These are phyloP conservation scores for Mustela nigripes DNA, from an alignment of 2,113 vertebrate species.

Conservation along the genomic window DNA sequence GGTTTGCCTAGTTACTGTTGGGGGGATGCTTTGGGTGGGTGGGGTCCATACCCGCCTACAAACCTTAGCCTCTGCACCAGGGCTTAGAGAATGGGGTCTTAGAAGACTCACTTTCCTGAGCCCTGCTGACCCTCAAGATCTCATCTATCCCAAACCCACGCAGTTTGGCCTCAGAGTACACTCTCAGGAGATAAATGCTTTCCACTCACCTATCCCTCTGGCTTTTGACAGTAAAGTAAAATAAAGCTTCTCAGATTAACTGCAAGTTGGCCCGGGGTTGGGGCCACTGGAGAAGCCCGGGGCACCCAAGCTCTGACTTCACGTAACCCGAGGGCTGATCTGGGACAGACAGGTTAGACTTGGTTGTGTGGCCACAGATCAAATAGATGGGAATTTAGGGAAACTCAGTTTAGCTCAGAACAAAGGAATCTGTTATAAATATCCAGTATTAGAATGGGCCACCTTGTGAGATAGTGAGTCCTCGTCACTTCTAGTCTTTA, in stretches of 20 bases:
- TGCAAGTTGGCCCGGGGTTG: background rate
- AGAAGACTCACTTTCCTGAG: background rate
- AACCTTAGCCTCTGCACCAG: too few relatives aligned
- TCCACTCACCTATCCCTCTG: background rate
- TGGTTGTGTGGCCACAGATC: background rate
- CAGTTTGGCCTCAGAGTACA: background rate
- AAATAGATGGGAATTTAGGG: background rate
- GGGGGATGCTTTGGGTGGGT: background rate
- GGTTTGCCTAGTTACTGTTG: background rate
- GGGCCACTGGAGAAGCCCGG: background rate
- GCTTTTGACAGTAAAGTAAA: background rate
- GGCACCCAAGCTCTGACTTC: background rate
- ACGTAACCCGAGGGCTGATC: background rate
- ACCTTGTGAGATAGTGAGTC: background rate
- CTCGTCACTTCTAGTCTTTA: background rate
- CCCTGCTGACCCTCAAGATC: background rate
- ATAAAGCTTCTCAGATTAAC: background rate
- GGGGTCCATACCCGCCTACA: background rate
- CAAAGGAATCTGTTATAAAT: background rate
- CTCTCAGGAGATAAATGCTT: background rate
- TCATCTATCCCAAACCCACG: background rate
- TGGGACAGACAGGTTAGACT: background rate
- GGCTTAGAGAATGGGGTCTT: background rate
- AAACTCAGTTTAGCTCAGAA: constrained; percentile 36
- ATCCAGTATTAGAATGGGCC: background rate